Base-by-base conservation (phyloP, 2,113 vertebrate genomes). In the Vireo altiloquus region DNA sequence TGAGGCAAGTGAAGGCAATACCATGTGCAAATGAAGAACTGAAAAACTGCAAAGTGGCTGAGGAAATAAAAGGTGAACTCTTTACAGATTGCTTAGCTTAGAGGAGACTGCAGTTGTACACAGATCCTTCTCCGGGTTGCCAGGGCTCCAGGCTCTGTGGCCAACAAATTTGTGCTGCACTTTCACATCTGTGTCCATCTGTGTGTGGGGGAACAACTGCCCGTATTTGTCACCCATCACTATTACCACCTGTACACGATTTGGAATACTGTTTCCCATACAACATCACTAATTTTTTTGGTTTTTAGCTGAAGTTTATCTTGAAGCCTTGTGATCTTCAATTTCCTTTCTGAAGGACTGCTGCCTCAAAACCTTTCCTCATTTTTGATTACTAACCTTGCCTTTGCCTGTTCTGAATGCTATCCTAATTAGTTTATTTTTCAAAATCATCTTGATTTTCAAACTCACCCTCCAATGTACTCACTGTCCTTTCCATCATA, bases 101-200 rank as follows among this genome's bases (percentile, higher is more conserved):
- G 65, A 39, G 13, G 12, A 72, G 24, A 11, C 33, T 83, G 24
- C 14, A 52, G 3, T 8, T 54, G 9, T 27, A 30, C 11, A 35
- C 46, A 76, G 25, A 31, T 64, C 6, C 13, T 24, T n/a, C 22
- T 77, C 11, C 23, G 19, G 16, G 5, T 47, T 60, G 10, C 10
- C 31, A 77, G 40, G 44, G 40, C n/a, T 68, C 28, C 31, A 68
- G 24, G 40, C 28, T 71, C 2, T 27, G 39, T 40, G 37, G 28
- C 61, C 30, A 59, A 35, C 23, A 71, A 3, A 33, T 75, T 3
- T 15, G 27, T 39, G 30, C 53, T 28, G 27, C 7, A 3, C 14
- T 13, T 25, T 60, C 2, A 1, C 2, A 1, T 37, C 54, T 25
- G 4, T 31, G 12, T 21, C 40, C 4, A 0, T 15, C 24, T 13